phyloP scores from a whole-genome alignment of 2,888 invertebrate genomes.

The Lasiommata megera region DNA sequence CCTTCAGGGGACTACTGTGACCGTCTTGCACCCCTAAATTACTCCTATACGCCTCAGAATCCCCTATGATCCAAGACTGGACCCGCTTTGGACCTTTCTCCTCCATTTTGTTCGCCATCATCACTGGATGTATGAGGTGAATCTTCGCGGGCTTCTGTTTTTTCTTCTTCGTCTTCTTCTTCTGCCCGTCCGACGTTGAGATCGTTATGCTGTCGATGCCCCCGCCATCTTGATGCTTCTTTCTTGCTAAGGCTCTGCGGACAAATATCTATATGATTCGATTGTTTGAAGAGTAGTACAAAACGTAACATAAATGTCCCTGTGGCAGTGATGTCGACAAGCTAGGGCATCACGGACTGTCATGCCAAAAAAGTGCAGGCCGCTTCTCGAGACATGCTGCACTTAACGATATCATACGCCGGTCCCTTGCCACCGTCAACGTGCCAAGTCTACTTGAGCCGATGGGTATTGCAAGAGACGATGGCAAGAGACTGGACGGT shows the following conservation, averaged over 20 bases:
- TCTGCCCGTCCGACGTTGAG: conserved; percentile 48
- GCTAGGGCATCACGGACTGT: too few species aligned
- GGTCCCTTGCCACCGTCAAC: too few species aligned
- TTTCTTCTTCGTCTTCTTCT: conserved; percentile 63
- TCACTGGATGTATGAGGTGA: conserved; percentile 60
- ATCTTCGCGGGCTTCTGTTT: conserved; percentile 66
- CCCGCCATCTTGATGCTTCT: conserved; percentile 55
- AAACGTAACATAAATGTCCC: too few species aligned
- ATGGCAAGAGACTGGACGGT: too few species aligned
- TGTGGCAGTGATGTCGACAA: too few species aligned
- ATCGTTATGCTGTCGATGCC: conserved; percentile 70
- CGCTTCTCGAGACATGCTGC: too few species aligned
- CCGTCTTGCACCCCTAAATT: neutral
- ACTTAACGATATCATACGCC: too few species aligned
- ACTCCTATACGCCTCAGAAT: conserved; percentile 1
- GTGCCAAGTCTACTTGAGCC: too few species aligned
- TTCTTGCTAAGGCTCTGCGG: conserved; percentile 52
- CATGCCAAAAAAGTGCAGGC: too few species aligned
- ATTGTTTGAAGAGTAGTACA: too few species aligned
- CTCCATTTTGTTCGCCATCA: conserved; percentile 50
- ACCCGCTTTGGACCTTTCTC: conserved; percentile 63
- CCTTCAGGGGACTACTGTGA: neutral
- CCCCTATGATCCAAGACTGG: conserved; percentile 64
- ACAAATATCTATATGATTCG: neutral
- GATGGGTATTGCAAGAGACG: too few species aligned